A percentile compares a stretch with the other conserved stretches of the same genome.
phyloP scores from a whole-genome alignment of 2,113 vertebrate species.

The Varanus komodoensis region DNA sequence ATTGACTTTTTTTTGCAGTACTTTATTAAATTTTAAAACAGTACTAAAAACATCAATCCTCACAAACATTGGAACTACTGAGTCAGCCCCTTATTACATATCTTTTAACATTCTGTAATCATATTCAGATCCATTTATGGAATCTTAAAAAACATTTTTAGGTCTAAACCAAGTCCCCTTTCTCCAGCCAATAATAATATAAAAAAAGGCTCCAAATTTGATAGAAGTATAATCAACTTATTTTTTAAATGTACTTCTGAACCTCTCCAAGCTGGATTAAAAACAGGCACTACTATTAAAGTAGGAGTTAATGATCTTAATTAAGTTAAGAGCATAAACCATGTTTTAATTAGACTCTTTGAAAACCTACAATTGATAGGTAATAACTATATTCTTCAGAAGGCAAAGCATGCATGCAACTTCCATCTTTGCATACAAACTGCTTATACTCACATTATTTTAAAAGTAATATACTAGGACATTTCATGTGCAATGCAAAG shows the following conservation, averaged over 20 bases:
- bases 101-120: no score
- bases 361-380: conserved; percentile 42
- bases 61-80: no score
- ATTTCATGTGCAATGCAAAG: neutral
- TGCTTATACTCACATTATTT: neutral
- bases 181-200: no score
- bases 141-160: no score
- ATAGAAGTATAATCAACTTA: neutral
- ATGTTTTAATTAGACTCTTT: conserved; percentile 54
- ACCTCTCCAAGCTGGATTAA: conserved; percentile 31
- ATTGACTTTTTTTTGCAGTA: conserved; percentile 21
- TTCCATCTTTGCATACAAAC: neutral
- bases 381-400: conserved; percentile 29
- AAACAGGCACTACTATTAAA: conserved; percentile 54
- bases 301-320: conserved; percentile 56
- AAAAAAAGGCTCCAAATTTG: no score
- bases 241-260: conserved; percentile 57
- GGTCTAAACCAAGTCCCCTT: no score
- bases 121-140: no score
- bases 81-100: no score
- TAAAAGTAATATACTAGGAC: neutral
- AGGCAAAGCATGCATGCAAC: neutral
- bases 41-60: no score
- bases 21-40: no score
- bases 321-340: conserved; percentile 53